Evolutionary conservation across 2,113 vertebrate genomes (phyloP), one percentile per base, ranked within the genome.

Genomic region (Heterochromis multidens): DNA sequence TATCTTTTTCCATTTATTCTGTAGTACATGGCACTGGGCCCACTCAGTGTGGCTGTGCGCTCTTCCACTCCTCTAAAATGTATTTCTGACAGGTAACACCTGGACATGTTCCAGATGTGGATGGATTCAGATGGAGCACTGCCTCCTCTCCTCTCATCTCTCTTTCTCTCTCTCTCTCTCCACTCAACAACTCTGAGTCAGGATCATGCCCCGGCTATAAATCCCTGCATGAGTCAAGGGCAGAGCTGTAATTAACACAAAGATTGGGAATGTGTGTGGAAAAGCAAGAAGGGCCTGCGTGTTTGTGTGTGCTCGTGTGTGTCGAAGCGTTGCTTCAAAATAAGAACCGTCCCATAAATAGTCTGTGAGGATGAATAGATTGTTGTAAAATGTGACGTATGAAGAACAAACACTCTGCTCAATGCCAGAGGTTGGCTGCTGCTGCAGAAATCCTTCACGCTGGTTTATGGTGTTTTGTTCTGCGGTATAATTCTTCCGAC

Each of bases 321-420:
- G 70, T 58, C 33, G 27, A 78, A 81, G 84, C 65, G n/a, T 29
- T 59, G 62, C 65, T 3, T 16, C 65, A 59, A 77, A 81, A 91
- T 49, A 87, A 87, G 76, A 83, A 25, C 54, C 37, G 78, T 84
- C 80, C 49, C 87, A 92, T 86, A 89, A 90, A 89, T 62, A 86
- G 35, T 37, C 17, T 21, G 19, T 5, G 23, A 62, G 84, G 91
- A 82, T 84, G 76, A 81, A 89, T 83, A 43, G 80, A 72, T 77
- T 33, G 76, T 81, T 72, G 57, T 89, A 88, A 83, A 88, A 86
- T 23, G 72, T 86, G 89, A 88, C 29, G 17, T 72, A 37, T 3
- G 56, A 77, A 88, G 80, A 87, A 79, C 79, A 83, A 86, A 84
- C 77, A 43, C 35, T 58, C 52, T 19, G 56, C 49, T 76, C 78